Evolutionary conservation across 1,140 invertebrate species (phyloP).

Genomic region (Asobara japonica): DNA sequence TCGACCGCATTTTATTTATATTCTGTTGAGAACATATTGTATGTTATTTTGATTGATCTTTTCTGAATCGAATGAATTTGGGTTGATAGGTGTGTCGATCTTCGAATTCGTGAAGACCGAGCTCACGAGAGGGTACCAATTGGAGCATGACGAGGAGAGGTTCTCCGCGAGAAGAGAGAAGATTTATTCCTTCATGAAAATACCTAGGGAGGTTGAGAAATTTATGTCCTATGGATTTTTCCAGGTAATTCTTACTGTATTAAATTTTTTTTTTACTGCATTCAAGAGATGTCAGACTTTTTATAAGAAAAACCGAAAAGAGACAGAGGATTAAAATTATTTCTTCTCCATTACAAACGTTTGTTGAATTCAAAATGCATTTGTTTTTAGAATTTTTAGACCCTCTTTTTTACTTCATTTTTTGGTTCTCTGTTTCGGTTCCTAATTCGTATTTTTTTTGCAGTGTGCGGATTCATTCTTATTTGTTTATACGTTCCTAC

Average conservation of each 20-base stretch:
- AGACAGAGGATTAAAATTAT: no score
- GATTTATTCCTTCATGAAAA: slow-evolving; percentile 97
- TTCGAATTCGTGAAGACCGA: slow-evolving; percentile 85
- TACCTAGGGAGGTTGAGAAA: slow-evolving; percentile 91
- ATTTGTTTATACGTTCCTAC: slow-evolving; percentile 98
- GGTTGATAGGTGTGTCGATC: slow-evolving; percentile 68
- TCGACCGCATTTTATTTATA: no score
- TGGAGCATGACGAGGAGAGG: slow-evolving; percentile 93
- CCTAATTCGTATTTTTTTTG: slow-evolving; percentile 35
- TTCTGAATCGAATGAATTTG: no score
- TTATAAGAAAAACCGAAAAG: no score
- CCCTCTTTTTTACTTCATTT: no score
- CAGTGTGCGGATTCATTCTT: slow-evolving; percentile 98
- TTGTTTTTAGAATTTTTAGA: no score
- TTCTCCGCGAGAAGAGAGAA: slow-evolving; percentile 94
- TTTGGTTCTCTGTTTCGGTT: no score
- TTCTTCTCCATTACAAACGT: no score
- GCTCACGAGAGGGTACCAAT: slow-evolving; percentile 87
- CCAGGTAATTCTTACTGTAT: slow-evolving; percentile 69
- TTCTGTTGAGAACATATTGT: no score
- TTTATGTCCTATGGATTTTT: slow-evolving; percentile 98
- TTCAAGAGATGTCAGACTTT: no score
- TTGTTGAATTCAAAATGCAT: no score
- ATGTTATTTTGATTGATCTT: not conserved
- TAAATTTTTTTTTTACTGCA: no score